A percentile compares a stretch with the other conserved stretches of the same genome.
Conservation (phyloP, 1,140 invertebrate species). For the Macrotrachela quadricornifera region DNA sequence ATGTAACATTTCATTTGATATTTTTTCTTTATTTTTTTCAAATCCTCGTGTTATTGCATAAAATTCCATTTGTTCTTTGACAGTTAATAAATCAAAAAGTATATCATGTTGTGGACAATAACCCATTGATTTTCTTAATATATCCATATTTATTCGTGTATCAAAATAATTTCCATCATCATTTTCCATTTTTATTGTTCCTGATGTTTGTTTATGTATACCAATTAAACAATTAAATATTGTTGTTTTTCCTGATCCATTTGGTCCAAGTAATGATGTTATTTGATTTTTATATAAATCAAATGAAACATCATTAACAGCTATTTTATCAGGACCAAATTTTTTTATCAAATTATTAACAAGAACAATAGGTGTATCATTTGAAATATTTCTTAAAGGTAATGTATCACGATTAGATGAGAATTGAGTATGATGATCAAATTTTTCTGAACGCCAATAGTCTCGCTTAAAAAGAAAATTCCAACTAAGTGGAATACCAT, state of each 20-base stretch:
- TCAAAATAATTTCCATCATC: too few relatives aligned
- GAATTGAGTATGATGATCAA: slow-evolving; percentile 13
- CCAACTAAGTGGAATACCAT: slow-evolving; percentile 34
- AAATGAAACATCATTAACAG: too few relatives aligned
- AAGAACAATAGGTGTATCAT: slow-evolving; percentile 12
- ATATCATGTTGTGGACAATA: slow-evolving; percentile 41
- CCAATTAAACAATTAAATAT: too few relatives aligned
- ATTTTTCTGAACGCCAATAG: slow-evolving; percentile 35
- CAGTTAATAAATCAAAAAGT: slow-evolving; percentile 37
- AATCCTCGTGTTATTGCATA: slow-evolving; percentile 13
- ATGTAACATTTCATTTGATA: too few relatives aligned
- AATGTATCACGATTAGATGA: slow-evolving; percentile 18
- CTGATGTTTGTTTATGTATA: not conserved
- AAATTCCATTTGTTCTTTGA: slow-evolving; percentile 46
- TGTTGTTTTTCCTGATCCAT: too few relatives aligned
- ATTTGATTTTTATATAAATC: too few relatives aligned
- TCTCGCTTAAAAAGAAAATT: slow-evolving; percentile 30
- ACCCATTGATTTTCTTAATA: slow-evolving; percentile 32
- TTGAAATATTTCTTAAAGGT: slow-evolving; percentile 1
- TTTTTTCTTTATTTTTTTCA: too few relatives aligned
- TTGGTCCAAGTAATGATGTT: too few relatives aligned
- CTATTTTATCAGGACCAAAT: slow-evolving; percentile 1
- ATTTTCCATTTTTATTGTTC: too few relatives aligned
- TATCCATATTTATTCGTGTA: slow-evolving; percentile 18
- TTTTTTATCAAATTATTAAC: slow-evolving; percentile 14